Evolutionary conservation across 2,797 vertebrate genomes (phyloP).

Genomic region (Pteropus rufus): DNA sequence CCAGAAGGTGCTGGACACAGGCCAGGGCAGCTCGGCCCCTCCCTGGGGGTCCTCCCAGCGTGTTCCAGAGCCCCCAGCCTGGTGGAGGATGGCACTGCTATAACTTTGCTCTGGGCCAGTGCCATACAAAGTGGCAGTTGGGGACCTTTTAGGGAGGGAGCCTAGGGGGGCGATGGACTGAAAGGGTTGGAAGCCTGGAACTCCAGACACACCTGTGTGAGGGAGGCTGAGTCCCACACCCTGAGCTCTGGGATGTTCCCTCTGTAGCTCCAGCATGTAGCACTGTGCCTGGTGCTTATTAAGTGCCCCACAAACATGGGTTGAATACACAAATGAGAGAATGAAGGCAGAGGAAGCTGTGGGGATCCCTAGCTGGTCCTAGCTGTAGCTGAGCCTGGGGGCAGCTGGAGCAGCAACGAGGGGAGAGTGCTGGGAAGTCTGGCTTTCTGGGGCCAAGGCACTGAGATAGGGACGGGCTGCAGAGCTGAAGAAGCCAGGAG

Average conservation of each 20-base stretch:
- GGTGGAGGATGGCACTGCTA: neutral
- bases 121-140: neutral
- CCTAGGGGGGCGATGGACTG: neutral
- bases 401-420: accelerated
- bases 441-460: neutral
- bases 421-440: neutral
- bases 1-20: neutral
- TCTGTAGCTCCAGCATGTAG: neutral
- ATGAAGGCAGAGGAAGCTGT: neutral
- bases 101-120: neutral
- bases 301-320: neutral
- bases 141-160: neutral
- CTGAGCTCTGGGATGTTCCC: neutral
- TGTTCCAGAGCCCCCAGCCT: neutral
- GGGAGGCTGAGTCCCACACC: neutral
- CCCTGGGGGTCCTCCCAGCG: neutral
- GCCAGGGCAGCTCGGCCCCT: neutral
- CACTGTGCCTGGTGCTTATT: neutral
- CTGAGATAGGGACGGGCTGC: neutral
- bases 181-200: neutral
- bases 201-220: neutral
- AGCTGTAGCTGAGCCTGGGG: neutral
- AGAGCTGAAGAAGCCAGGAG: neutral
- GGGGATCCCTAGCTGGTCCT: neutral
- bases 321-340: neutral